Evolutionary conservation across 2,113 vertebrate species (phyloP).

Genomic region (Trogon surrucura): DNA sequence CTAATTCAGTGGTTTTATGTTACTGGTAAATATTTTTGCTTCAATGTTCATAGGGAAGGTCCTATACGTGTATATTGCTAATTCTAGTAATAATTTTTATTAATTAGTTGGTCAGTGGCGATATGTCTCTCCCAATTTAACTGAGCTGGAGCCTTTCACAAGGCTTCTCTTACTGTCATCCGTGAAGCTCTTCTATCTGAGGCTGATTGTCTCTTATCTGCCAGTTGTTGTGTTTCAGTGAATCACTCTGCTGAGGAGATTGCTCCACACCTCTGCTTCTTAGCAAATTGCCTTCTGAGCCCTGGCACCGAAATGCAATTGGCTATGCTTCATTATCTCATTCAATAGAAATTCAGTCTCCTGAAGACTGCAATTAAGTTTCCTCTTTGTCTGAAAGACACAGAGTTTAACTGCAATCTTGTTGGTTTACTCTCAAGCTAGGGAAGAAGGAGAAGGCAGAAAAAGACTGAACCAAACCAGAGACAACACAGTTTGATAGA

Average conservation of each 20-base stretch:
- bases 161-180: background rate
- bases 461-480: background rate
- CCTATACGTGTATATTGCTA: background rate
- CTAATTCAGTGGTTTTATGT: background rate
- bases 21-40: constrained; percentile 10
- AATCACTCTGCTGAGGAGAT: constrained; percentile 22
- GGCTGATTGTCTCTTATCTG: background rate
- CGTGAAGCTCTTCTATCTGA: background rate
- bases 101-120: background rate
- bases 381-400: constrained; percentile 43
- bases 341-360: constrained; percentile 58
- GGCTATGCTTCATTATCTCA: constrained; percentile 64
- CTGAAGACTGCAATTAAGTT: constrained; percentile 62
- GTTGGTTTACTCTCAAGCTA: background rate
- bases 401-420: constrained; percentile 9
- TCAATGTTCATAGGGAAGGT: background rate
- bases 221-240: background rate
- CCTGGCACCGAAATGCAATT: constrained; percentile 35
- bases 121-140: background rate
- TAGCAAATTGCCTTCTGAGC: constrained; percentile 47
- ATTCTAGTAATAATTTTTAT: background rate
- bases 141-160: background rate
- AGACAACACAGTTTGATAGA: background rate
- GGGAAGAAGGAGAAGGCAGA: background rate
- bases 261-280: constrained; percentile 44